Conservation (phyloP, 2,888 invertebrate genomes). For the Bellardia pandia region DNA sequence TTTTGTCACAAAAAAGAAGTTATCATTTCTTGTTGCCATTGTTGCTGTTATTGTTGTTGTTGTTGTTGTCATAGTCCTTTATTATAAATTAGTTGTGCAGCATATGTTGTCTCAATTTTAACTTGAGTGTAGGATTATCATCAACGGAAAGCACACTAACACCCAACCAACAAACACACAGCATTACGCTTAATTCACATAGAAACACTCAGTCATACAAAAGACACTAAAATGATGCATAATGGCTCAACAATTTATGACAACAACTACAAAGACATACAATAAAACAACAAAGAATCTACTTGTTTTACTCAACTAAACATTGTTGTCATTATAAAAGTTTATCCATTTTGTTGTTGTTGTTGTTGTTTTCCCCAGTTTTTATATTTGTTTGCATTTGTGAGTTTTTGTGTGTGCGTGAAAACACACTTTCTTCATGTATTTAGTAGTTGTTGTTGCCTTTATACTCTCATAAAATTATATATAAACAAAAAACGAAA, state of each 20-base stretch:
- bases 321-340: constrained; percentile 68
- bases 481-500: constrained; percentile 15
- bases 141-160: constrained; percentile 6
- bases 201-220: constrained; percentile 22
- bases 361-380: neutral
- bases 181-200: constrained; percentile 1
- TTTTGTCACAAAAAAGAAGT: constrained; percentile 38
- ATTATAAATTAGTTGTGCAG: constrained; percentile 64
- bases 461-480: constrained; percentile 42
- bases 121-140: constrained; percentile 33
- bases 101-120: constrained; percentile 59
- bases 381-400: neutral
- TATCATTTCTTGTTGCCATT: constrained; percentile 10
- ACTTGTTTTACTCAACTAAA: constrained; percentile 48
- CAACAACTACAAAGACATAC: constrained; percentile 47
- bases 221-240: constrained; percentile 63
- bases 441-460: constrained; percentile 7
- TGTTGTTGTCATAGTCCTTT: constrained; percentile 39
- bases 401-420: neutral
- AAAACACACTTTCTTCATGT: neutral
- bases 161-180: neutral
- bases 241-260: constrained; percentile 66
- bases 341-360: constrained; percentile 40
- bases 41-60: neutral
- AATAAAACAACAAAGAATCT: constrained; percentile 33